Base-by-base conservation (phyloP, 1,140 invertebrate species). In the Tetranychus urticae region DNA sequence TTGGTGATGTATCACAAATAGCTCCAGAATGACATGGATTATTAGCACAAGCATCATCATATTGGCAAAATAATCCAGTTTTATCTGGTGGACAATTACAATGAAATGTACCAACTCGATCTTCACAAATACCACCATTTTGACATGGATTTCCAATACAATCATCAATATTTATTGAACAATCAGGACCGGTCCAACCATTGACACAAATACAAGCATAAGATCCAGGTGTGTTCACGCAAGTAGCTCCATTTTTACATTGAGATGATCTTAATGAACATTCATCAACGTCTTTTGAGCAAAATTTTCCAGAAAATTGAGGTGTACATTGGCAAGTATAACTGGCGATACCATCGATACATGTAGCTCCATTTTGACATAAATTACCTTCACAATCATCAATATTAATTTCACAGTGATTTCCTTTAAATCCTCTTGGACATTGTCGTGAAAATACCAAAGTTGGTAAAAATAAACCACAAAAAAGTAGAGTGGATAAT, bases 171-270 rank as follows among this genome's bases (percentile, higher is more conserved):
- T 94, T 93, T 66, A 84, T 79, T 23, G 84, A 85, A 72, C 90
- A 94, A 68, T 92, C 86, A 0, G 81, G 77, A 3, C 88, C 89
- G 0, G 84, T 86, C 87, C 88, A 93, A 23, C 89, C 89, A 69
- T 92, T 93, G 39, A 92, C 88, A 72, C 92, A 97, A 68, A 96
- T 93, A 73, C 92, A 97, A 1, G 84, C 85, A 73, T 85, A 96
- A 6, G 86, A 83, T 47, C 88, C 88, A 35, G 81, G 75, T 0
- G 84, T 83, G 74, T 94, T 94, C 36, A 85, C 89, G 70, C 90
- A 94, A 3, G 90, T 94, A 2, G 87, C 90, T 0, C 88, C 88
- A 71, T 96, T 94, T 73, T 36, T 35, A n/a, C 55, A 56, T 14
- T 31, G 14, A 7, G 57, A 35, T 45, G 10, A 13, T 12, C n/a